Evolutionary conservation across 1,140 invertebrate species (phyloP).

Genomic region (Ectropis grisescens): DNA sequence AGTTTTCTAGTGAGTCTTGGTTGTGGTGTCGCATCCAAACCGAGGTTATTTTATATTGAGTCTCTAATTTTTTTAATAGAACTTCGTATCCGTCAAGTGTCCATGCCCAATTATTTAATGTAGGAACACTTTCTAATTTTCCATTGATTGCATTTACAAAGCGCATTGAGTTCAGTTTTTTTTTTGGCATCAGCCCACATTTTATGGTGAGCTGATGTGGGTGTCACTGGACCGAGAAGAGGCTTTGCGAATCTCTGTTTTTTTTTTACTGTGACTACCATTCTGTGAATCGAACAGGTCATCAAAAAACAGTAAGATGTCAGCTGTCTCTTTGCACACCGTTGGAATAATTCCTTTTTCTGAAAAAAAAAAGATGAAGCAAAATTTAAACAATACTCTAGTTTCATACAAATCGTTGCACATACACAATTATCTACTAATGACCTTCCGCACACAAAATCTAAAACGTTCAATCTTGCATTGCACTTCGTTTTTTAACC

Average conservation of each 20-base stretch:
- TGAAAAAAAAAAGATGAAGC: constrained; percentile 18
- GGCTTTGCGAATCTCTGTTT: background rate
- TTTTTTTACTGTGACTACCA: constrained; percentile 4
- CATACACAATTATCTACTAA: too few species aligned
- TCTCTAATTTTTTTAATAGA: constrained; percentile 9
- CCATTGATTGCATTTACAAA: constrained; percentile 11
- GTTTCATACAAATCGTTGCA: too few species aligned
- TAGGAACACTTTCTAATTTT: constrained; percentile 16
- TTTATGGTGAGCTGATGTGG: constrained; percentile 11
- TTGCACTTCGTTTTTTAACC: too few species aligned
- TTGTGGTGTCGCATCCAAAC: constrained; percentile 20
- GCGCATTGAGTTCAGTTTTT: constrained; percentile 18
- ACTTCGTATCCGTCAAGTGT: constrained; percentile 28
- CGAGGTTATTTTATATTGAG: constrained; percentile 10
- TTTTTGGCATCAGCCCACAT: constrained; percentile 20
- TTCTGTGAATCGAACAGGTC: constrained; percentile 17
- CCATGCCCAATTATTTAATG: constrained; percentile 27
- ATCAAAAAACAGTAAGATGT: constrained; percentile 13
- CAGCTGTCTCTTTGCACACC: constrained; percentile 8
- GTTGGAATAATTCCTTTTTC: constrained; percentile 9
- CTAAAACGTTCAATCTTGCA: too few species aligned
- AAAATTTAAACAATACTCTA: too few species aligned
- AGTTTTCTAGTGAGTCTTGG: constrained; percentile 20
- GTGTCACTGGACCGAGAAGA: background rate
- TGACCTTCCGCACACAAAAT: too few species aligned